Conservation (phyloP, 2,888 invertebrate genomes). For the Cecidostiba fungosa region DNA sequence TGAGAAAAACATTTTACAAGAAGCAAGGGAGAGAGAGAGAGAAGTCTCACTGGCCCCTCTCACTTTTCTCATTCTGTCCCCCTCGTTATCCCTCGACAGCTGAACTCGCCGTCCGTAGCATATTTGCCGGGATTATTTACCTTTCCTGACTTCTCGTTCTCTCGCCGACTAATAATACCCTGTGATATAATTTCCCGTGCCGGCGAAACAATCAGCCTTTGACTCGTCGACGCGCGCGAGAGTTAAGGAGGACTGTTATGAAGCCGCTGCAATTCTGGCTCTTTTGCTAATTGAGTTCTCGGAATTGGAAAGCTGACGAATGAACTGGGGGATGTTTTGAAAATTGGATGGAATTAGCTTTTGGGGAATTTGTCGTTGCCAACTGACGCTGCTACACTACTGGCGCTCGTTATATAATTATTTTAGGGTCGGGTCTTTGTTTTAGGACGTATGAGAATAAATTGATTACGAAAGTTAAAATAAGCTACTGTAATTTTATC, state of each 20-base stretch:
- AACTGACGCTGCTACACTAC: not conserved
- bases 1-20: conserved; percentile 47
- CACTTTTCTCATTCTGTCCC: not conserved
- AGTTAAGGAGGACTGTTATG: not conserved
- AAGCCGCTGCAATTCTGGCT: not conserved
- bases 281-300: conserved; percentile 1
- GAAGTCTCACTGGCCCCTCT: not conserved
- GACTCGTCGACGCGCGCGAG: not conserved
- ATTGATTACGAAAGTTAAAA: not conserved
- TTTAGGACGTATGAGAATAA: not conserved
- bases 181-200: not conserved
- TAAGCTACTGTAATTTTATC: not conserved
- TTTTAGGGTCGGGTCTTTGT: not conserved
- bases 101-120: not conserved
- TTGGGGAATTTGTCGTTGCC: not conserved
- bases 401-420: not conserved
- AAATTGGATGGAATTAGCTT: not conserved
- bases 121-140: conserved; percentile 35
- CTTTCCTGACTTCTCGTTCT: not conserved
- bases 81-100: not conserved
- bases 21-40: not conserved
- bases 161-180: not conserved
- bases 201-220: conserved; percentile 14
- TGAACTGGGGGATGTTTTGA: not conserved
- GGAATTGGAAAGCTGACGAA: not conserved